Evolutionary conservation across 2,797 vertebrate species (phyloP).

Genomic region (Muscicapa striata): DNA sequence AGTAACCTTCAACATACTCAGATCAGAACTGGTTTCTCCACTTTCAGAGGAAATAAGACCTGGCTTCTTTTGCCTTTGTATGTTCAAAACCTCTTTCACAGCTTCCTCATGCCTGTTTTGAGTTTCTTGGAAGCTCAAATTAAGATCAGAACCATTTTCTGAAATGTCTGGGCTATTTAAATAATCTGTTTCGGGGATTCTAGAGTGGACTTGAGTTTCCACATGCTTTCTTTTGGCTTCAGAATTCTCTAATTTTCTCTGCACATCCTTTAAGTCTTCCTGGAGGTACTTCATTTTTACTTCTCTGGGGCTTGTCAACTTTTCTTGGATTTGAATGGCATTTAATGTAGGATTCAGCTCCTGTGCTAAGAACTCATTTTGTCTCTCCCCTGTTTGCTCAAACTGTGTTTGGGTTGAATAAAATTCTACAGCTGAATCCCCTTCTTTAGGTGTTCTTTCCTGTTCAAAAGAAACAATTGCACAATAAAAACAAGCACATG

Average conservation of each 20-base stretch:
- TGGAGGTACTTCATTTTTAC: slow-evolving; percentile 80
- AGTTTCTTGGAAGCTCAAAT: slow-evolving; percentile 84
- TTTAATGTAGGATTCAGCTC: slow-evolving; percentile 51
- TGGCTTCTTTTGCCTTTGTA: slow-evolving; percentile 75
- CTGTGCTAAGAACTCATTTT: slow-evolving; percentile 44
- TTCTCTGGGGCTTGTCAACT: slow-evolving; percentile 54
- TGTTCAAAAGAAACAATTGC: slow-evolving; percentile 32
- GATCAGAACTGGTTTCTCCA: slow-evolving; percentile 52
- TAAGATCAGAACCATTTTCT: slow-evolving; percentile 85
- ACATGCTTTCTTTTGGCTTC: slow-evolving; percentile 81
- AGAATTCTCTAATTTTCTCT: slow-evolving; percentile 82
- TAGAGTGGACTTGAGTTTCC: slow-evolving; percentile 79
- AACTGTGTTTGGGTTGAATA: slow-evolving; percentile 85
- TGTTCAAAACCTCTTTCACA: slow-evolving; percentile 81
- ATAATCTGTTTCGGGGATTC: slow-evolving; percentile 5
- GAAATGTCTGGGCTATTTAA: slow-evolving; percentile 75
- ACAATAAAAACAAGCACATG: neutral
- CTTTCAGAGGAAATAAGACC: slow-evolving; percentile 58
- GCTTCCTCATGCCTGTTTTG: slow-evolving; percentile 84
- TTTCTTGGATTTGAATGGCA: slow-evolving; percentile 34
- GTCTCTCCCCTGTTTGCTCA: slow-evolving; percentile 61
- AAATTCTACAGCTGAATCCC: slow-evolving; percentile 81
- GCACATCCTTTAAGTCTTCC: slow-evolving; percentile 81
- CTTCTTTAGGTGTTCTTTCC: slow-evolving; percentile 72
- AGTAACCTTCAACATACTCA: slow-evolving; percentile 56